Evolutionary conservation across 2,113 vertebrate species (phyloP).

Genomic region (Lagopus muta): DNA sequence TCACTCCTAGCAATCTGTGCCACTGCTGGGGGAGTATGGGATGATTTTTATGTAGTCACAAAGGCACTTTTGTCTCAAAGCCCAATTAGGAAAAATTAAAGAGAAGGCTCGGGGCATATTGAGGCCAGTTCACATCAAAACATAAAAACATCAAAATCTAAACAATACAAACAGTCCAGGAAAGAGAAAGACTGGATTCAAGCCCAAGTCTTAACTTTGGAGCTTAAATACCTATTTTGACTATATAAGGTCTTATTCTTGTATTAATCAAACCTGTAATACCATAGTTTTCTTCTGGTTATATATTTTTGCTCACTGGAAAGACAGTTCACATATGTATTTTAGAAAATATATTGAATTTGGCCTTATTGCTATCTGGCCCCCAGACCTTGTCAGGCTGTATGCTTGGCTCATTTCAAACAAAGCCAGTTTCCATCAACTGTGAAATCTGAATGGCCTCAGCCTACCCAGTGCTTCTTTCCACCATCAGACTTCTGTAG

Average conservation of each 20-base stretch:
- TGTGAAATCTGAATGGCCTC: neutral
- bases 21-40: fast-evolving
- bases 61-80: neutral
- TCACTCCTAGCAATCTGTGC: neutral
- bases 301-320: neutral
- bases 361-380: neutral
- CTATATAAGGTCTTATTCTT: neutral
- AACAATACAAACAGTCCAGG: neutral
- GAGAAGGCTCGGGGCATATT: neutral
- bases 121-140: neutral
- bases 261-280: neutral
- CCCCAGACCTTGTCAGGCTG: neutral
- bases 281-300: neutral
- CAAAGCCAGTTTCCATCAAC: neutral
- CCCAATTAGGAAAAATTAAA: neutral
- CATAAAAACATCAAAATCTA: neutral
- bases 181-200: neutral
- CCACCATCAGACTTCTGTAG: neutral
- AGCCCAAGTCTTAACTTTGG: neutral
- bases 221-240: neutral
- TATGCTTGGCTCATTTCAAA: neutral
- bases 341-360: neutral
- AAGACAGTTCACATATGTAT: neutral
- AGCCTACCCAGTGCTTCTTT: neutral
- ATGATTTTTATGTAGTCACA: neutral